Evolutionary conservation across 2,113 vertebrate species (phyloP).

Genomic region (Varanus komodoensis): DNA sequence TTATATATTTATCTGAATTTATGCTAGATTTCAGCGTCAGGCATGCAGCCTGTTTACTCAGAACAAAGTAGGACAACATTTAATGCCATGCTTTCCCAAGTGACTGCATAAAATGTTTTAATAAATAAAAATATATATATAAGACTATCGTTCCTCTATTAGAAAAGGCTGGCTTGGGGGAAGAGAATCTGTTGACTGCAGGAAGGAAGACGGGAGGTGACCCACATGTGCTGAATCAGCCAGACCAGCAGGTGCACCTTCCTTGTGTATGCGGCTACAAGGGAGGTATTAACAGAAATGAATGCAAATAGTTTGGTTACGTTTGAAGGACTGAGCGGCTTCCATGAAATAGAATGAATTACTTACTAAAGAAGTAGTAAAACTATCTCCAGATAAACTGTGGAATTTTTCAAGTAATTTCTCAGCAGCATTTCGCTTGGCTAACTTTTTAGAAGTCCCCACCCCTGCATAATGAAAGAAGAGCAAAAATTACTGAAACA

Average conservation of each 20-base stretch:
- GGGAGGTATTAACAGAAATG: not conserved
- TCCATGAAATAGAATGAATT: not conserved
- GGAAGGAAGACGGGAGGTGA: not conserved
- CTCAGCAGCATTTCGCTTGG: constrained; percentile 83
- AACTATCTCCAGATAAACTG: constrained; percentile 81
- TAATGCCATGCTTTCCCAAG: not conserved
- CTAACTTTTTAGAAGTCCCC: constrained; percentile 85
- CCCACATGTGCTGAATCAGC: not conserved
- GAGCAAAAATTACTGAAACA: constrained; percentile 32
- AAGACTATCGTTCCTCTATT: not conserved
- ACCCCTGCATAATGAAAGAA: constrained; percentile 74
- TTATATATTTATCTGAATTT: not conserved
- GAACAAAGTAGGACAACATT: not conserved
- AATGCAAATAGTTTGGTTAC: not conserved
- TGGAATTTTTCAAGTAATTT: constrained; percentile 82
- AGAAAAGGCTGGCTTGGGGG: not conserved
- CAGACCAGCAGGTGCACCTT: not conserved
- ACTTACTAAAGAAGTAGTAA: constrained; percentile 85
- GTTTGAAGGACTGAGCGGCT: not conserved
- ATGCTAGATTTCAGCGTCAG: not conserved
- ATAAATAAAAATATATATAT: too few relatives aligned
- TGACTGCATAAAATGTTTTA: not conserved
- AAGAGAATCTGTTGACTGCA: not conserved
- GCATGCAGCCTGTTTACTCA: not conserved
- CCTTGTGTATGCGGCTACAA: not conserved